phyloP scores from a whole-genome alignment of 2,888 invertebrate species.

The Lasioglossum lativentre region DNA sequence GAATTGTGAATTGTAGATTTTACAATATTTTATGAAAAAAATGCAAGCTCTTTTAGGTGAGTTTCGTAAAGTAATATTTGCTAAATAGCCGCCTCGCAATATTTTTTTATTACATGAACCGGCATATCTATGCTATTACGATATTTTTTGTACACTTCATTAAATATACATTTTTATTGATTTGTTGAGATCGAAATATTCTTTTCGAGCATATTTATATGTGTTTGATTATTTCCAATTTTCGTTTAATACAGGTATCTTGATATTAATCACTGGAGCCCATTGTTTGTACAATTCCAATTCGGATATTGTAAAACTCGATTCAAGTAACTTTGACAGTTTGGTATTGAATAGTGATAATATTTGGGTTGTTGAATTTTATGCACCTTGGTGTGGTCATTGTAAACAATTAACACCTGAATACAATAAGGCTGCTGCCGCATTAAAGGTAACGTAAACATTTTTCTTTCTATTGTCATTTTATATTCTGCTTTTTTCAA shows the following conservation, averaged over 20 bases:
- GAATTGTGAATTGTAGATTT: constrained; percentile 27
- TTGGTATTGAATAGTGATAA: constrained; percentile 93
- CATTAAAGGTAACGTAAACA: constrained; percentile 90
- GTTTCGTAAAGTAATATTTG: constrained; percentile 13
- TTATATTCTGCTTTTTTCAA: background rate
- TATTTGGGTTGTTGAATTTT: constrained; percentile 98
- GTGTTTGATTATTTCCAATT: constrained; percentile 13
- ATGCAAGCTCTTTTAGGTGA: constrained; percentile 72
- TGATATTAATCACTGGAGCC: constrained; percentile 78
- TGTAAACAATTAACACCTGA: constrained; percentile 96
- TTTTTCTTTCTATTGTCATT: background rate
- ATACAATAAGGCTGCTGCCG: constrained; percentile 96
- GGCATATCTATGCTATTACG: constrained; percentile 38
- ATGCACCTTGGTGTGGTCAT: constrained; percentile 98
- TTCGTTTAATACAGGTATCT: constrained; percentile 65
- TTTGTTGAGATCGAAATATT: constrained; percentile 23
- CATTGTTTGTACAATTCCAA: constrained; percentile 88
- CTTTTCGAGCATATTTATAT: background rate
- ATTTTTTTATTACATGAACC: constrained; percentile 28
- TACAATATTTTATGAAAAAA: constrained; percentile 37
- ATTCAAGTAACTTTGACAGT: constrained; percentile 94
- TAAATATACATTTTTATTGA: constrained; percentile 5
- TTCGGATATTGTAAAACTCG: constrained; percentile 94
- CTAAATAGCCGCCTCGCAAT: background rate
- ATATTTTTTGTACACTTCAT: background rate